Evolutionary conservation across 1,140 invertebrate species (phyloP), one percentile per base, ranked within the genome.

Genomic region (Drosophila cardini): DNA sequence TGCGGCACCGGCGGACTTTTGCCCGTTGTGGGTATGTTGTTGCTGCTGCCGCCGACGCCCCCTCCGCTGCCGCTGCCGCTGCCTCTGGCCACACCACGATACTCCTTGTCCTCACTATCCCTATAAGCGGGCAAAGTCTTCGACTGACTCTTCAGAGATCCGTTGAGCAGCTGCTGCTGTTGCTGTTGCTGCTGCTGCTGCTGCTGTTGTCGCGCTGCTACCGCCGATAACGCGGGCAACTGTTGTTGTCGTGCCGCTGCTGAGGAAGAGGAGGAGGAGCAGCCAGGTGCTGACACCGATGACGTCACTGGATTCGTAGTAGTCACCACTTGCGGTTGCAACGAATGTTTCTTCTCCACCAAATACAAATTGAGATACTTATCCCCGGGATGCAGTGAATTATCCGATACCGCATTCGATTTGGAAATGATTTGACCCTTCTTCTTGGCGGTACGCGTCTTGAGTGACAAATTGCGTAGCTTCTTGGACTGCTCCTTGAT

Each of bases 401-500:
- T 91, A 32, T 92, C 91, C 7, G 91, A 92, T n/a, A 92, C 91
- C 4, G 91, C 90, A 75, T 92, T 92, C 46, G 91, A 91, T 34
- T 92, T 92, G 9, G 78, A 78, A 56, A 92, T 89, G 16, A 92
- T 90, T 67, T 91, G 87, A 15, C 91, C 90, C 75, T 92, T 92
- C 71, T 90, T 91, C 43, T 91, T 91, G 38, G 73, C 83, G 1
- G 78, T 89, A 50, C 90, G 78, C 10, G 90, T 91, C 34, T 91
- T 92, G 13, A 92, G 72, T 16, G 91, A 92, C 6, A 92, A 76
- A 71, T 92, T 92, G 36, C 91, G 78, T 45, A 92, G 56, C 62
- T 91, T 92, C 64, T 90, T 90, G n/a, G 91, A 91, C 72, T 92
- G 91, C 62, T 92, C 91, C 76, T 92, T 92, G 78, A 92, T 91